Evolutionary conservation across 2,797 vertebrate genomes (phyloP).

Genomic region (Pseudochromis fuscus): DNA sequence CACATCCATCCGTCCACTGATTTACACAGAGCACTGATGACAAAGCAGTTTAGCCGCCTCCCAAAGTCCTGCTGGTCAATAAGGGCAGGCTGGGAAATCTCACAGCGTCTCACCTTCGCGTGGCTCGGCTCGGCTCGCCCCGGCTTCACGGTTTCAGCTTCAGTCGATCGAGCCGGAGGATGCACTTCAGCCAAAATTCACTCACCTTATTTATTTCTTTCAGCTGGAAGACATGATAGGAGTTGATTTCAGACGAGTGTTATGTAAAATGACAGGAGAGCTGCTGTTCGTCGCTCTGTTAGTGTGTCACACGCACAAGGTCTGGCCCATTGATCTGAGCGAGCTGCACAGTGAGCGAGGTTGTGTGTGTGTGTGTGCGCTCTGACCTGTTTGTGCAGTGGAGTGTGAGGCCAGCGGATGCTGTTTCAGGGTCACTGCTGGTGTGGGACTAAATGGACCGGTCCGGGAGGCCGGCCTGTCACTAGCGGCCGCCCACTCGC

Average conservation of each 20-base stretch:
- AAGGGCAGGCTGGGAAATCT: not conserved
- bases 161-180: constrained; percentile 5
- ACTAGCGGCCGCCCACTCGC: constrained; percentile 61
- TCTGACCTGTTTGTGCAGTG: constrained; percentile 85
- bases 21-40: constrained; percentile 58
- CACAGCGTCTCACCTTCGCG: no score
- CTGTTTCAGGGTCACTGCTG: constrained; percentile 82
- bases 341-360: no score
- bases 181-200: not conserved
- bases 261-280: constrained; percentile 54
- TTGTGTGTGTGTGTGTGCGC: constrained; percentile 35
- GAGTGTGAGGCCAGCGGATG: constrained; percentile 82
- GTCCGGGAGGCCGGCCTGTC: constrained; percentile 67
- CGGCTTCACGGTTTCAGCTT: not conserved
- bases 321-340: constrained; percentile 73
- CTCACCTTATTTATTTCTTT: constrained; percentile 1
- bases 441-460: constrained; percentile 79
- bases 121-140: not conserved
- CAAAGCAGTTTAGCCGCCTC: constrained; percentile 54
- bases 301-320: constrained; percentile 65
- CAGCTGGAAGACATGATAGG: constrained; percentile 4
- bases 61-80: constrained; percentile 14
- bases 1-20: constrained; percentile 5
- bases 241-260: constrained; percentile 34
- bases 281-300: constrained; percentile 42